Evolutionary conservation across 92 coral and sea anemone species (phyloP).

Genomic region (Zoanthus sociatus): DNA sequence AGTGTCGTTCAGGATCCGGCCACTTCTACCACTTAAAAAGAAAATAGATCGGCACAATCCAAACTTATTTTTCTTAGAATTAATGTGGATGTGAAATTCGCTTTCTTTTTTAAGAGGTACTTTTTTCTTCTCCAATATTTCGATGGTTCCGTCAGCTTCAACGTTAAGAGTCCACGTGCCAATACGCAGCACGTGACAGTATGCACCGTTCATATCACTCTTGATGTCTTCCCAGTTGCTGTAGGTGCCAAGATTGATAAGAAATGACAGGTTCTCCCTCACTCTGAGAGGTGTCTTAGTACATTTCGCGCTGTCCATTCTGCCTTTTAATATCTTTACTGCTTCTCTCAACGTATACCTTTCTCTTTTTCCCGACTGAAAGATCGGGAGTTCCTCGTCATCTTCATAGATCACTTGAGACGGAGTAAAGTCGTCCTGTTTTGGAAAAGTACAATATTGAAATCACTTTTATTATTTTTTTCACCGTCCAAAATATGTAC

Average conservation of each 20-base stretch:
- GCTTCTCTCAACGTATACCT: conserved; percentile 55
- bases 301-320: conserved; percentile 27
- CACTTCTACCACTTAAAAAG: conserved; percentile 32
- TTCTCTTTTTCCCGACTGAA: conserved; percentile 28
- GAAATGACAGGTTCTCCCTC: conserved; percentile 53
- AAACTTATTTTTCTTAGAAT: conserved; percentile 43
- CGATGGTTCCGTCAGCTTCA: conserved; percentile 25
- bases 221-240: conserved; percentile 66
- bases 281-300: conserved; percentile 58
- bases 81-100: conserved; percentile 45
- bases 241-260: conserved; percentile 43
- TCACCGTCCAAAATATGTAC: too few species aligned
- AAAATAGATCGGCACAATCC: conserved; percentile 57
- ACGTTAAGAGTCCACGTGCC: conserved; percentile 65
- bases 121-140: conserved; percentile 38
- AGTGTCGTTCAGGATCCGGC: conserved; percentile 7
- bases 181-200: conserved; percentile 43
- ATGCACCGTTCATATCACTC: conserved; percentile 67
- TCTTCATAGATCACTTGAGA: too few species aligned
- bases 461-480: too few species aligned
- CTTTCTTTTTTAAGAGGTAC: conserved; percentile 25
- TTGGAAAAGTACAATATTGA: too few species aligned
- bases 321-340: conserved; percentile 24
- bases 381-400: conserved; percentile 33
- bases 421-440: too few species aligned